phyloP scores from a whole-genome alignment of 2,888 invertebrate species.

The Acanthosepion pharaonis region DNA sequence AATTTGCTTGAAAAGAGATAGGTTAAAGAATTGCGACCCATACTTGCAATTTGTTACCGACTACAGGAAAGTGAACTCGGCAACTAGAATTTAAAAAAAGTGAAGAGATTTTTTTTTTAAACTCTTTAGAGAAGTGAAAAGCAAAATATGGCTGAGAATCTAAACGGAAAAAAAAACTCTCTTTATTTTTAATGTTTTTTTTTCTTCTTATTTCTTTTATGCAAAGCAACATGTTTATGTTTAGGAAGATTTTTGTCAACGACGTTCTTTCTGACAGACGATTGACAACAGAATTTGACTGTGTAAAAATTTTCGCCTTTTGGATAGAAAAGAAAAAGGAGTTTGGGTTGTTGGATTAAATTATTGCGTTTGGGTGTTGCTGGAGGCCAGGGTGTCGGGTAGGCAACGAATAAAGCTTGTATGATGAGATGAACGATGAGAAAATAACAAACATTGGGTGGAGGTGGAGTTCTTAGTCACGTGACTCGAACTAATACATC shows the following conservation, averaged over 20 bases:
- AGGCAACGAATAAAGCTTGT: background rate
- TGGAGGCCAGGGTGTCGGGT: background rate
- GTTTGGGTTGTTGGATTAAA: background rate
- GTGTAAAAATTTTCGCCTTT: background rate
- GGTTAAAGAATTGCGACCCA: too few relatives aligned
- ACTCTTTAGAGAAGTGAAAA: background rate
- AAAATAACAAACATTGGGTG: background rate
- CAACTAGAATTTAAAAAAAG: background rate
- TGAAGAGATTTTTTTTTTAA: background rate
- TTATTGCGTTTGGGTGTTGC: background rate
- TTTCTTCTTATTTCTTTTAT: background rate
- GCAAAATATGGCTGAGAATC: background rate
- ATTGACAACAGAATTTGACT: background rate
- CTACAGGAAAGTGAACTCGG: background rate
- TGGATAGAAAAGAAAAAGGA: background rate
- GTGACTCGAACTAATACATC: background rate
- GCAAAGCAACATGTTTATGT: background rate
- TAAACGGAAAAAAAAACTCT: background rate
- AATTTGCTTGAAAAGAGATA: too few relatives aligned
- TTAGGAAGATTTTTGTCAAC: background rate
- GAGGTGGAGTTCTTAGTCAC: background rate
- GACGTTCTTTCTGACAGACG: background rate
- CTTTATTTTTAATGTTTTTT: background rate
- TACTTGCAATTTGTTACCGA: background rate
- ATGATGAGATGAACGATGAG: constrained; percentile 33